Evolutionary conservation across 2,797 vertebrate genomes (phyloP).

Genomic region (Dipus sagitta): DNA sequence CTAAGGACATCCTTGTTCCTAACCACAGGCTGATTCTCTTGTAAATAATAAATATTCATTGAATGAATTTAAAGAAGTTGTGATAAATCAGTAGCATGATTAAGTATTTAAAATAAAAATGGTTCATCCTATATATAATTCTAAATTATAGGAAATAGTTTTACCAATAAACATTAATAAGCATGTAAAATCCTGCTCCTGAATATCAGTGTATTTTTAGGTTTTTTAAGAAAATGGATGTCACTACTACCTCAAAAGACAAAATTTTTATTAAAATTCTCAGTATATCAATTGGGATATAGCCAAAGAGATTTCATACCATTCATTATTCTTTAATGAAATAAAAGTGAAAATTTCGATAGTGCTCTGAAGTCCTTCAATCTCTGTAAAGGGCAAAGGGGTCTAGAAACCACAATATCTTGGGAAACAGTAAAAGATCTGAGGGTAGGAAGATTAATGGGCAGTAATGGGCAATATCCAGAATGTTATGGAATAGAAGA

Average conservation of each 20-base stretch:
- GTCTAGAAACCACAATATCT: background rate
- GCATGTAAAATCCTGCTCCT: background rate
- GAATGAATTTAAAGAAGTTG: constrained; percentile 30
- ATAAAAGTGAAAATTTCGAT: background rate
- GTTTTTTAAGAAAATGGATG: background rate
- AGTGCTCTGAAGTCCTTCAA: background rate
- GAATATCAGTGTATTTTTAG: constrained; percentile 18
- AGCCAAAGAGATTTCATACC: background rate
- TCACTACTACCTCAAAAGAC: background rate
- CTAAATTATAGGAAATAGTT: background rate
- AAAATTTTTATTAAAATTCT: background rate
- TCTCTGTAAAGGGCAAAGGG: background rate
- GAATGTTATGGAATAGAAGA: background rate
- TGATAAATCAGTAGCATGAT: background rate
- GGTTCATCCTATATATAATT: no score
- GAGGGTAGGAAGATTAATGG: background rate
- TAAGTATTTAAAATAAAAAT: background rate
- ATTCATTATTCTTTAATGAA: constrained; percentile 12
- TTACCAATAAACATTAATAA: background rate
- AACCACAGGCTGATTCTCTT: background rate
- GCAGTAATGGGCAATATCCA: background rate
- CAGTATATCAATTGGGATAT: background rate
- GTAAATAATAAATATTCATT: background rate
- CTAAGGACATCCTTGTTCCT: background rate
- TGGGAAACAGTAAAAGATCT: background rate